These are phyloP conservation scores for Meganola albula DNA, from an alignment of 2,888 invertebrate genomes.

Conservation along the genomic window DNA sequence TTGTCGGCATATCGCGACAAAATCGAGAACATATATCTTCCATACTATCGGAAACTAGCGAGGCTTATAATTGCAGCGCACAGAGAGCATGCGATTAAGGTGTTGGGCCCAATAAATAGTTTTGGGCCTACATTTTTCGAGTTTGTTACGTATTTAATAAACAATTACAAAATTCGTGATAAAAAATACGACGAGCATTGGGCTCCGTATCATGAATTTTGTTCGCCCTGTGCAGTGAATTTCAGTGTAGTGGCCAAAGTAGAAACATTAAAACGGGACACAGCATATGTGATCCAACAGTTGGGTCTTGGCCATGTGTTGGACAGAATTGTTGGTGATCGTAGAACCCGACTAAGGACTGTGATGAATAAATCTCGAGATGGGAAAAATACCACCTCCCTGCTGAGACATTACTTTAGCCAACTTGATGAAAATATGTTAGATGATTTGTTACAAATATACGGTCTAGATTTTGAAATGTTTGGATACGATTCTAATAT, in stretches of 20 bases:
- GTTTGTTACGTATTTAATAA: slow-evolving; percentile 82
- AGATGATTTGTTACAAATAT: slow-evolving; percentile 78
- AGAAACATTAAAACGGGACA: slow-evolving; percentile 79
- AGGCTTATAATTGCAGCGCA: slow-evolving; percentile 80
- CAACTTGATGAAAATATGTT: slow-evolving; percentile 76
- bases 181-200: slow-evolving; percentile 78
- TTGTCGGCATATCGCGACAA: slow-evolving; percentile 86
- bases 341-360: slow-evolving; percentile 70
- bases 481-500: slow-evolving; percentile 80
- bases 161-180: slow-evolving; percentile 74
- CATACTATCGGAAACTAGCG: slow-evolving; percentile 83
- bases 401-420: slow-evolving; percentile 73
- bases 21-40: slow-evolving; percentile 83
- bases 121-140: slow-evolving; percentile 82
- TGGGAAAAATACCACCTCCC: slow-evolving; percentile 61
- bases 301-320: slow-evolving; percentile 76
- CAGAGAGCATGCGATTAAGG: slow-evolving; percentile 55
- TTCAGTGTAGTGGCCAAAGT: slow-evolving; percentile 81
- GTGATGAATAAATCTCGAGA: slow-evolving; percentile 75
- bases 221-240: slow-evolving; percentile 81
- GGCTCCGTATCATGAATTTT: slow-evolving; percentile 81
- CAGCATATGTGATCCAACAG: slow-evolving; percentile 78
- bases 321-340: slow-evolving; percentile 63
- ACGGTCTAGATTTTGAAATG: slow-evolving; percentile 82
- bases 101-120: slow-evolving; percentile 53